Conservation (phyloP, 2,113 vertebrate species). For the Ophiodon elongatus region DNA sequence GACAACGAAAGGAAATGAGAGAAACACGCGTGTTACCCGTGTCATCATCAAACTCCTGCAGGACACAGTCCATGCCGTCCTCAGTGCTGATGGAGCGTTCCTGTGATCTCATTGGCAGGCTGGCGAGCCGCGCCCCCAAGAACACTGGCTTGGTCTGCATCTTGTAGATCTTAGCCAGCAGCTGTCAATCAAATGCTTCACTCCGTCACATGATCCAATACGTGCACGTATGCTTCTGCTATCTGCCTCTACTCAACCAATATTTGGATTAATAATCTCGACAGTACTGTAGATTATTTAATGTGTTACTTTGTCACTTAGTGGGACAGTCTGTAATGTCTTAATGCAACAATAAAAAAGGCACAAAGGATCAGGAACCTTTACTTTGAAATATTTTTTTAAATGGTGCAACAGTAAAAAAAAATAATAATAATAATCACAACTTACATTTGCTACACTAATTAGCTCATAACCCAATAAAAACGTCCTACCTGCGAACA, state of each 20-base stretch:
- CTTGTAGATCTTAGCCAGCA: slow-evolving; percentile 97
- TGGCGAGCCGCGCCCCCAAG: slow-evolving; percentile 89
- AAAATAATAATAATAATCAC: no score
- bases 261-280: background rate
- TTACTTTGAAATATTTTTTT: background rate
- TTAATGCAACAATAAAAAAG: background rate
- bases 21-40: slow-evolving; percentile 84
- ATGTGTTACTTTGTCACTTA: background rate
- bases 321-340: background rate
- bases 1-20: background rate
- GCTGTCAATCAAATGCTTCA: slow-evolving; percentile 74
- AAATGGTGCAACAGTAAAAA: no score
- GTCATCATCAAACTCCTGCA: slow-evolving; percentile 95
- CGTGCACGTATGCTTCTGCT: background rate
- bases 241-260: background rate
- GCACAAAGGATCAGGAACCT: background rate
- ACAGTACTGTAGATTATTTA: background rate
- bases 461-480: background rate
- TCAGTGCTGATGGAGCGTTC: slow-evolving; percentile 92
- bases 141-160: slow-evolving; percentile 98
- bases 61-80: slow-evolving; percentile 91
- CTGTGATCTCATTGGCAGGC: slow-evolving; percentile 88
- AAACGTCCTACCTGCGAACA: slow-evolving; percentile 92
- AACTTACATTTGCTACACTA: no score
- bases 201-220: background rate